Conservation (phyloP, 2,113 vertebrate species). For the Capreolus pygargus region DNA sequence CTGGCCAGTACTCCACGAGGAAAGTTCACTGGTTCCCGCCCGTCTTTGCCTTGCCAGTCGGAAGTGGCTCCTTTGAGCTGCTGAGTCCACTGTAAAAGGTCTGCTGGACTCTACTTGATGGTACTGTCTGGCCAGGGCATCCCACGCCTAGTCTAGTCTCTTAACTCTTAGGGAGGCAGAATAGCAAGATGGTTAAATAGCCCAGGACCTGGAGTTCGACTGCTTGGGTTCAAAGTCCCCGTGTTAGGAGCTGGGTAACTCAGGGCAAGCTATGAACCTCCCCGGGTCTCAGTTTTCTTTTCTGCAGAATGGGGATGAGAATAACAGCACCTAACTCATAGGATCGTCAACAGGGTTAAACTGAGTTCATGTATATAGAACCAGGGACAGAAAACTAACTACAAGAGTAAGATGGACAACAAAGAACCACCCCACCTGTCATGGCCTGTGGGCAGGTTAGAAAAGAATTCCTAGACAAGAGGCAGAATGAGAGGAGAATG, state of each 20-base stretch:
- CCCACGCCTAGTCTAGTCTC: background rate
- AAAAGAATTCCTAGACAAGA: background rate
- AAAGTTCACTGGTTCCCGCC: background rate
- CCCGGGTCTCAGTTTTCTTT: background rate
- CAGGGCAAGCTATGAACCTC: background rate
- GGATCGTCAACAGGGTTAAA: background rate
- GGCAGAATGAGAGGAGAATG: background rate
- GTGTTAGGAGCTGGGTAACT: background rate
- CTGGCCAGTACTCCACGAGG: background rate
- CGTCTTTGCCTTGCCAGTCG: background rate
- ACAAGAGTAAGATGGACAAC: background rate
- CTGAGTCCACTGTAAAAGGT: background rate
- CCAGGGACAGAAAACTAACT: background rate
- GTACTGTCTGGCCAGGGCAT: background rate
- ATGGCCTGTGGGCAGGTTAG: background rate
- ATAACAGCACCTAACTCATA: background rate
- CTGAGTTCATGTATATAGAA: background rate
- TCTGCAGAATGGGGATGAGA: background rate
- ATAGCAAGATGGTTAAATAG: background rate
- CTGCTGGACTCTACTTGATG: background rate
- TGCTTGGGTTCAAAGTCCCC: background rate
- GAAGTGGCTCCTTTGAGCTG: background rate
- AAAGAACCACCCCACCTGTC: background rate
- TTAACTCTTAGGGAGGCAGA: background rate
- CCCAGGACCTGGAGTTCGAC: background rate